Base-by-base conservation (phyloP, 2,797 vertebrate species). In the Spinus olivaceus region DNA sequence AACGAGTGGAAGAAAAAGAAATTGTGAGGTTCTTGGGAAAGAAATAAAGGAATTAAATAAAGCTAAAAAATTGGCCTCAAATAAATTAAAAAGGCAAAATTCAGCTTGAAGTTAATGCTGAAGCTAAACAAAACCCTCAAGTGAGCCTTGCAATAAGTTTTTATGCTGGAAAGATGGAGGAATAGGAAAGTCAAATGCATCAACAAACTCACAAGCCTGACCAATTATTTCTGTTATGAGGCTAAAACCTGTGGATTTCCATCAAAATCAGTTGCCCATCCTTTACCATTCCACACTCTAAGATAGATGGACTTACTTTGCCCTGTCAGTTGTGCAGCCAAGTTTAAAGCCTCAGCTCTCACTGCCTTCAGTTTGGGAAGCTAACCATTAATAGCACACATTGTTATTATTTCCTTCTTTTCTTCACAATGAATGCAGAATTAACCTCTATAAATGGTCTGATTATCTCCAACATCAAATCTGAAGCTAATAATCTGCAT, bases 1-100 rank as follows among this genome's bases (percentile, higher is more conserved):
- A 37, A 10, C 20, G 6, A 94, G 44, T 81, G 37, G 16, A 54
- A 92, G 33, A 83, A 85, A 93, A 91, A 78, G 17, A 33, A 81
- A n/a, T 12, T 5, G 23, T 53, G 53, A 56, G 4, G 13, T 69
- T 92, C 63, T 44, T 51, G 35, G 9, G 11, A 23, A 87, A 78
- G 11, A 86, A 63, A 74, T 37, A 79, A 37, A 30, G 11, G 7
- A 49, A 53, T 66, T 41, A 57, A 50, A 49, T n/a, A 56, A 42
- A 76, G 11, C 7, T 64, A 23, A 90, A 82, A 84, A 51, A 10
- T 0, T 32, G 5, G 11, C 3, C 16, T 72, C 14, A 46, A 35
- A 63, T 51, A 78, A 88, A 72, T 53, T 30, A 14, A 69, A 81
- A 78, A 71, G 14, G 7, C 3, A 90, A 72, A 86, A 83, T 44